These are phyloP conservation scores for Cancer borealis DNA, from an alignment of 2,888 invertebrate genomes.

Conservation along the genomic window DNA sequence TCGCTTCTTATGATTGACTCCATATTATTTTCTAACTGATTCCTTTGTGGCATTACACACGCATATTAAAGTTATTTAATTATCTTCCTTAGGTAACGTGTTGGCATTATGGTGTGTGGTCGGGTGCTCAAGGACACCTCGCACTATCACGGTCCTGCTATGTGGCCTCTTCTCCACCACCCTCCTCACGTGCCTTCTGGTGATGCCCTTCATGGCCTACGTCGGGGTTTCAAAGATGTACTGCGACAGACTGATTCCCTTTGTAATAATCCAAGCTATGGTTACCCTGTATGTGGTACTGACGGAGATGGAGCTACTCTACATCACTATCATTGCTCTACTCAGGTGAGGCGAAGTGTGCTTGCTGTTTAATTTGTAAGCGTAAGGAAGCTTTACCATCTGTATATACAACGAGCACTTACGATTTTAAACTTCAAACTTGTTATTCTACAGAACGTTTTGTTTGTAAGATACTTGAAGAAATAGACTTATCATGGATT, in stretches of 20 bases:
- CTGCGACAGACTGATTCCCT: not conserved
- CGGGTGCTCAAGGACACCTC: not conserved
- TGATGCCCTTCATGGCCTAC: not conserved
- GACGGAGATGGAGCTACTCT: not conserved
- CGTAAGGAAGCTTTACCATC: too few relatives aligned
- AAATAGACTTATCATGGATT: not conserved
- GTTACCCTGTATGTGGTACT: not conserved
- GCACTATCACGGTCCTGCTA: not conserved
- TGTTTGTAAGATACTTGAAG: too few relatives aligned
- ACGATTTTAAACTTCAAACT: too few relatives aligned
- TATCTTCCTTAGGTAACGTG: not conserved
- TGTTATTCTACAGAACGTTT: too few relatives aligned
- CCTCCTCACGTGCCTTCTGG: not conserved
- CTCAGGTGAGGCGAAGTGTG: not conserved
- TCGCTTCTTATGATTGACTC: too few relatives aligned
- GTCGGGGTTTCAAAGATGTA: not conserved
- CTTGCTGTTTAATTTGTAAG: not conserved
- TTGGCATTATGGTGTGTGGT: constrained; percentile 39
- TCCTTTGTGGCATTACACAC: too few relatives aligned
- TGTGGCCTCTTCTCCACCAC: constrained; percentile 9
- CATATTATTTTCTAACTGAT: too few relatives aligned
- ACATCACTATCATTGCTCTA: not conserved
- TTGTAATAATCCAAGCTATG: not conserved
- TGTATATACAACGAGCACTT: too few relatives aligned
- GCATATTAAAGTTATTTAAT: not conserved